These are phyloP conservation scores for Spilogale gracilis DNA, from an alignment of 2,113 vertebrate species.

Conservation along the genomic window DNA sequence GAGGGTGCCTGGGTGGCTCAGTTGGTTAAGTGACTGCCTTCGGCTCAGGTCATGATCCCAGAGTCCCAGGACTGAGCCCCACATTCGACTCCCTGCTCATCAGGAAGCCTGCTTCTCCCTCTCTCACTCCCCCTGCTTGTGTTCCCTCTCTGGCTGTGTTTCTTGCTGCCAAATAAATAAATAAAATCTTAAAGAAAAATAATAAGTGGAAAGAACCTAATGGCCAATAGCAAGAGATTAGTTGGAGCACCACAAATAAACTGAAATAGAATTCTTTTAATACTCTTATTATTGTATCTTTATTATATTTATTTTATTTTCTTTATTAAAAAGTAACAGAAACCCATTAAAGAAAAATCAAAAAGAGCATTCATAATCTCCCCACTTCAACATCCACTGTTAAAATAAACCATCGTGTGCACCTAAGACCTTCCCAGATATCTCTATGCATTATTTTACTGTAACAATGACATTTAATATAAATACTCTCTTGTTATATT, in stretches of 20 bases:
- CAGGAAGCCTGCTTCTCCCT: too few relatives aligned
- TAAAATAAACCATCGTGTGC: not conserved
- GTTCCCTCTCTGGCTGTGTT: too few relatives aligned
- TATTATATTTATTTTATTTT: conserved; percentile 12
- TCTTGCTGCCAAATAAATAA: too few relatives aligned
- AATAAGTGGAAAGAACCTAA: conserved; percentile 21
- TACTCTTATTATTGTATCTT: not conserved
- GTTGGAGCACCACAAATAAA: not conserved
- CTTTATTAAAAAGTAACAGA: conserved; percentile 18
- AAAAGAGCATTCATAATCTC: conserved; percentile 8
- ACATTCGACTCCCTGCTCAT: too few relatives aligned
- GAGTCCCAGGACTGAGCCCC: too few relatives aligned
- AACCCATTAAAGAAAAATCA: conserved; percentile 42
- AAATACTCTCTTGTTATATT: not conserved
- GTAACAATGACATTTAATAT: not conserved
- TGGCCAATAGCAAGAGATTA: not conserved
- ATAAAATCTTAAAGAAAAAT: not conserved
- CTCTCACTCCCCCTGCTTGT: too few relatives aligned
- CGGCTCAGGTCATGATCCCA: too few relatives aligned
- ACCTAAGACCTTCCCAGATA: not conserved
- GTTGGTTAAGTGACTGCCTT: too few relatives aligned
- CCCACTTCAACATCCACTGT: not conserved
- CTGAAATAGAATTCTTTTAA: not conserved
- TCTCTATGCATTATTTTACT: not conserved
- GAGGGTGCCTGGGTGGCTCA: too few relatives aligned